These are phyloP conservation scores for Metaphire vulgaris DNA, from an alignment of 1,140 invertebrate genomes.

Conservation along the genomic window DNA sequence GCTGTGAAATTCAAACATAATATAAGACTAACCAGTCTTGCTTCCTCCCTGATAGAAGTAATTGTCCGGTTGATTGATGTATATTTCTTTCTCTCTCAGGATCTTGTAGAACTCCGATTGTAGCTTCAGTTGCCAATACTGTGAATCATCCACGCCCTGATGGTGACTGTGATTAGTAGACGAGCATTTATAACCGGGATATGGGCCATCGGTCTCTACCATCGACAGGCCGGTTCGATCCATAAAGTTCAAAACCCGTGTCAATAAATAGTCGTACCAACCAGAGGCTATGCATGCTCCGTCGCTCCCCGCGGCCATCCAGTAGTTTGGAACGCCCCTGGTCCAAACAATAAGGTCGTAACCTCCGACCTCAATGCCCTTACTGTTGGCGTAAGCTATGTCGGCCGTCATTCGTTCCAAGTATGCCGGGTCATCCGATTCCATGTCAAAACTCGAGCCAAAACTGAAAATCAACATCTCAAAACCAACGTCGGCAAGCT, in stretches of 20 bases:
- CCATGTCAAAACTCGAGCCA: constrained; percentile 20
- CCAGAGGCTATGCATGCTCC: constrained; percentile 24
- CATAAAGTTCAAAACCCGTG: constrained; percentile 1
- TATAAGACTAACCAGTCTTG: constrained; percentile 11
- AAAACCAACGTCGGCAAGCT: constrained; percentile 20
- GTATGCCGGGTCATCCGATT: constrained; percentile 5
- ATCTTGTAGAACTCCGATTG: constrained; percentile 10
- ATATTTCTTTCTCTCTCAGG: constrained; percentile 5
- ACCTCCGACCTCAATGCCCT: constrained; percentile 23
- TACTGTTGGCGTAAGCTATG: constrained; percentile 16
- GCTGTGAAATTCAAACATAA: too few species aligned
- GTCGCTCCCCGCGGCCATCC: constrained; percentile 6
- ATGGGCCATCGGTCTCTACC: constrained; percentile 21
- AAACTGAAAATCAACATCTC: constrained; percentile 22
- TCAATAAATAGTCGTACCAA: constrained; percentile 17
- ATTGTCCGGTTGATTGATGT: constrained; percentile 23
- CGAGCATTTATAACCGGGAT: constrained; percentile 14
- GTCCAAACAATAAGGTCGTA: constrained; percentile 23
- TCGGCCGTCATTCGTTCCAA: not conserved
- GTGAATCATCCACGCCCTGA: not conserved
- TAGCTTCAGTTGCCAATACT: constrained; percentile 8
- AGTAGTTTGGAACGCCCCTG: not conserved
- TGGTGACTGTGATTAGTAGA: constrained; percentile 18
- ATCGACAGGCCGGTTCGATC: constrained; percentile 15
- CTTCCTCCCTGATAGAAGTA: constrained; percentile 24